phyloP scores from a whole-genome alignment of 2,113 vertebrate genomes.

The Tetrax tetrax region DNA sequence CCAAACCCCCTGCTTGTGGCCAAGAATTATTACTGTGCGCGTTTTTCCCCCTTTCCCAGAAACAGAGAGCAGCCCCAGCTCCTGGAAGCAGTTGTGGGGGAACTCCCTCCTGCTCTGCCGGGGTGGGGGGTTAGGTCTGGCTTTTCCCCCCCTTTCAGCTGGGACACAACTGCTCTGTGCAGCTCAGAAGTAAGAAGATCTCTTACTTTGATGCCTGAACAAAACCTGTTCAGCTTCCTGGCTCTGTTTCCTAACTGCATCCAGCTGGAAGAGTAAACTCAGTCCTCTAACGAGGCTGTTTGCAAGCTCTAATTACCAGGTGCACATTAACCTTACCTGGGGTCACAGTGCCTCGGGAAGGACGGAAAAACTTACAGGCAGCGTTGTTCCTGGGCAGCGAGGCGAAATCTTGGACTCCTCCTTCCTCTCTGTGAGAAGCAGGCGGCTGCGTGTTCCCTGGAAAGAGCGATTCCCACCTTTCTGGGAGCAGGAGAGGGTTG shows the following conservation, averaged over 20 bases:
- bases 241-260: fast-evolving
- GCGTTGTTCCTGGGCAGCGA: fast-evolving
- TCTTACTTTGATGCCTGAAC: neutral
- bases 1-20: neutral
- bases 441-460: fast-evolving
- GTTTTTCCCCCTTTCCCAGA: too few species aligned
- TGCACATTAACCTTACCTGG: neutral
- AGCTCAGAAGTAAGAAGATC: neutral
- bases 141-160: too few species aligned
- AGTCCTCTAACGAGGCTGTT: neutral
- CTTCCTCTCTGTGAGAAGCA: neutral
- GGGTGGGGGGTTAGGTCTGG: too few species aligned
- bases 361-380: neutral
- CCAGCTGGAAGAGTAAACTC: fast-evolving
- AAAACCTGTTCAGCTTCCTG: neutral
- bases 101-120: neutral
- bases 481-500: neutral
- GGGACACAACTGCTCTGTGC: fast-evolving
- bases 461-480: neutral
- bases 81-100: fast-evolving
- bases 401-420: neutral
- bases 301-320: neutral
- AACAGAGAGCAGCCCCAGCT: neutral
- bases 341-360: fast-evolving
- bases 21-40: neutral